Base-by-base conservation (phyloP, 1,140 invertebrate genomes). In the Pogonomyrmex barbatus region DNA sequence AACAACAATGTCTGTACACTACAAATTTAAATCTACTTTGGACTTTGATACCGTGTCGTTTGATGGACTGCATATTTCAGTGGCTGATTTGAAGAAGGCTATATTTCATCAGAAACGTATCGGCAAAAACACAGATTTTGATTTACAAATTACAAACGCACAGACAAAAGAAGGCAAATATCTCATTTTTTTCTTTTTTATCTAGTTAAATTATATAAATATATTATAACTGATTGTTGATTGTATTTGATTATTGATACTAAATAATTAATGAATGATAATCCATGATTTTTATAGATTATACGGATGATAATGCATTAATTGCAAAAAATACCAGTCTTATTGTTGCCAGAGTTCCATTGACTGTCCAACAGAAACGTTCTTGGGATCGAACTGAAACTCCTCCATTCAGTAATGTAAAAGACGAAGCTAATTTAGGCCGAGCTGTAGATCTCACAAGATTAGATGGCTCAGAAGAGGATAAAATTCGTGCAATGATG, bases 401-500 rank as follows among this genome's bases (percentile, higher is more conserved):
- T 54, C 93, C 94, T 84, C 90, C 93, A 3, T 95, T 95, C 91
- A 95, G 95, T 67, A 95, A 95, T 79, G 91, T 92, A 45, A 94
- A 95, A 92, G 96, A 96, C 91, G 96, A 97, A 91, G 93, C 95
- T 77, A 93, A 95, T 92, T 91, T 95, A 24, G 95, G 95, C 2
- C 95, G 97, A 95, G 95, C 96, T 84, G 97, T 98, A 65, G 98
- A 99, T 96, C 96, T 99, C 86, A 97, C 97, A 36, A 97, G 97
- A 94, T 97, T 99, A 95, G 98, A 98, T 96, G 98, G 97, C 65
- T 97, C 97, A 45, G 99, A 99, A 96, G 98, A 99, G 92, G 99
- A 99, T 93, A 99, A 99, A 95, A 99, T 99, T 91, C 97, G 97
- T 93, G 98, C 98, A 87, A 99, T 99, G 97, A 99, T 99, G 96